Evolutionary conservation across 2,888 invertebrate genomes (phyloP).

Genomic region (Lagria hirta): DNA sequence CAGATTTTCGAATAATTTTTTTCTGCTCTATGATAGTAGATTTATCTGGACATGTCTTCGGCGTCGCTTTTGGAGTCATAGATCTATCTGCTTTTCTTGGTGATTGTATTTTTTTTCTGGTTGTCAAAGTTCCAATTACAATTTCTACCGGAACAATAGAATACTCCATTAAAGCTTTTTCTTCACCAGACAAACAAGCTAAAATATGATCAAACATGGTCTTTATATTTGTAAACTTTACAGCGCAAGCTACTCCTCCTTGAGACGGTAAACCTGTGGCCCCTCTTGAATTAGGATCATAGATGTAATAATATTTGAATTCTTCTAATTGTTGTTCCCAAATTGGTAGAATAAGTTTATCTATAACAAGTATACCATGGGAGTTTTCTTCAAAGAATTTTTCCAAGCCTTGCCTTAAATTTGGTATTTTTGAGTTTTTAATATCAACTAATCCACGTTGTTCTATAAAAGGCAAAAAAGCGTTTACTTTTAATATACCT

Average conservation of each 20-base stretch:
- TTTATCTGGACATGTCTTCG: slow-evolving; percentile 34
- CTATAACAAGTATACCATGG: slow-evolving; percentile 59
- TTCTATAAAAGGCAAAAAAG: slow-evolving; percentile 54
- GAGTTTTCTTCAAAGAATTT: slow-evolving; percentile 56
- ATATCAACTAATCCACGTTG: slow-evolving; percentile 57
- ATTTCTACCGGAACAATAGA: slow-evolving; percentile 49
- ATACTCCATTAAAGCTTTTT: slow-evolving; percentile 51
- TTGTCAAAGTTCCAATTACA: slow-evolving; percentile 37
- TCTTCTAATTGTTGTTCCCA: slow-evolving; percentile 57
- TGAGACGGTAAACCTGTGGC: slow-evolving; percentile 53
- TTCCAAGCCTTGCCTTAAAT: slow-evolving; percentile 37
- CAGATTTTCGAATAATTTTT: slow-evolving; percentile 38
- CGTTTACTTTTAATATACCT: slow-evolving; percentile 52
- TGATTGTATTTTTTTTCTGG: slow-evolving; percentile 29
- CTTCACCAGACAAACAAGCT: slow-evolving; percentile 54
- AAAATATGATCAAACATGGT: slow-evolving; percentile 58
- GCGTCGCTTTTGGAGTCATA: slow-evolving; percentile 21
- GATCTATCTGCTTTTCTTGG: slow-evolving; percentile 24
- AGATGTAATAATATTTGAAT: slow-evolving; percentile 60
- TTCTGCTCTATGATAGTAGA: slow-evolving; percentile 32
- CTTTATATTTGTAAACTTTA: slow-evolving; percentile 58
- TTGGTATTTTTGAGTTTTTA: slow-evolving; percentile 50
- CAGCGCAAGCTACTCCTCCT: slow-evolving; percentile 59
- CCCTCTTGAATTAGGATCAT: slow-evolving; percentile 59
- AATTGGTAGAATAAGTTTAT: slow-evolving; percentile 55